Base-by-base conservation (phyloP, 2,797 vertebrate genomes). In the Hyperoplus lanceolatus region DNA sequence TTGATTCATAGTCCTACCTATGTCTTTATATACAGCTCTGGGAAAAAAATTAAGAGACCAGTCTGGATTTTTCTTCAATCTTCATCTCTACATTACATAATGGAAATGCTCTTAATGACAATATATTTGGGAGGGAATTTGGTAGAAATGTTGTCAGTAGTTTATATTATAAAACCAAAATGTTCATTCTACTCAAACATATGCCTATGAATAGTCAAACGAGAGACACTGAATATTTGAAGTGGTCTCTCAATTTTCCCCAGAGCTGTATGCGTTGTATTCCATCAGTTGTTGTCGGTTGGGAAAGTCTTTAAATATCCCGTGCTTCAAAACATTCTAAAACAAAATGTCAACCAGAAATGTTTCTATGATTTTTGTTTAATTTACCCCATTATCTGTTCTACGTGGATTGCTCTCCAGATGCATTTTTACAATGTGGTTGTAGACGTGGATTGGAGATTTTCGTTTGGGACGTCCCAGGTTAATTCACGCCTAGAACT, bases 221-320 rank as follows among this genome's bases (percentile, higher is more conserved):
- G 29, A 29, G 29, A 29, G 29, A 29, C 29, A 29, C 3, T 29
- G 29, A 29, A 29, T 29, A 29, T 29, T 29, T 29, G 29, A 3
- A 29, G 29, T 29, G 29, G 29, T 29, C 29, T 29, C 29, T 29
- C 2, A 29, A 29, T 29, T 29, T 29, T 29, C 3, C 3, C 29
- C 29, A 29, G 3, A 29, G 29, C 29, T 29, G 29, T 29, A 0
- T 53, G 60, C 74, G 11, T 59, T 49, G 54, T 13, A 9, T 51
- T 11, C 42, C 15, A 9, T 69, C 15, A 3, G 54, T 50, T 55
- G 13, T 50, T 57, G 29, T 66, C 42, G 54, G 9, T 36, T 41
- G 21, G 16, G 48, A 51, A 39, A 51, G 9, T 76, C 41, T 77
- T 59, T 8, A 16, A 64, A 15, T 49, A 54, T 16, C 14, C 29